Evolutionary conservation across 2,797 vertebrate species (phyloP), one percentile per base, ranked within the genome.

Genomic region (Rhynchonycteris naso): DNA sequence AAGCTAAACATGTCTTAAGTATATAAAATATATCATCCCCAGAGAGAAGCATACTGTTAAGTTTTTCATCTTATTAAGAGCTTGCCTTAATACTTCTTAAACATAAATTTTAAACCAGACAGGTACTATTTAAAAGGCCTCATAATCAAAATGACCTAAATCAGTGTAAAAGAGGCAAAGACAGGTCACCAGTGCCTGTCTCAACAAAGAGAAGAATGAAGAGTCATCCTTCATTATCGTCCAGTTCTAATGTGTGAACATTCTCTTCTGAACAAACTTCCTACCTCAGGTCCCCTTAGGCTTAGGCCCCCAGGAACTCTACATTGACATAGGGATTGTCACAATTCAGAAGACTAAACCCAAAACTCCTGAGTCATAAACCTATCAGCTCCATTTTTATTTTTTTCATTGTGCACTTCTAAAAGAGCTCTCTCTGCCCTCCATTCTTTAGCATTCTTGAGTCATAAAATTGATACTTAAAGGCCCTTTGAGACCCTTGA

Each of bases 41-140:
- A 98, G 98, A 98, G 98, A 98, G 98, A 98, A 97, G 98, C 97
- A 97, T 98, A 98, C 98, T 97, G 98, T 98, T 98, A 98, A 98
- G 98, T 98, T 98, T 98, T 98, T 98, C 98, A 98, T 98, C 98
- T 98, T 98, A 98, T 98, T 98, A 98, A 98, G 97, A 98, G 98
- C 98, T 98, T 98, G 97, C 98, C 98, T 98, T 98, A 98, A 98
- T 98, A 98, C 98, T 98, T 98, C 98, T 98, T 98, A 96, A 97
- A 98, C 98, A 99, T 99, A 98, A 98, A 98, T 99, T 98, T 97
- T 97, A 97, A 97, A 79, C 86, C 74, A 98, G 98, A 98, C 98
- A 98, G 98, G 98, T 98, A 98, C 97, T 98, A 98, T 98, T 98
- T 98, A 98, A 98, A 97, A 93, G 98, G 97, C 95, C 97, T 98